Evolutionary conservation across 2,113 vertebrate genomes (phyloP).

Genomic region (Anser brachyrhynchus): DNA sequence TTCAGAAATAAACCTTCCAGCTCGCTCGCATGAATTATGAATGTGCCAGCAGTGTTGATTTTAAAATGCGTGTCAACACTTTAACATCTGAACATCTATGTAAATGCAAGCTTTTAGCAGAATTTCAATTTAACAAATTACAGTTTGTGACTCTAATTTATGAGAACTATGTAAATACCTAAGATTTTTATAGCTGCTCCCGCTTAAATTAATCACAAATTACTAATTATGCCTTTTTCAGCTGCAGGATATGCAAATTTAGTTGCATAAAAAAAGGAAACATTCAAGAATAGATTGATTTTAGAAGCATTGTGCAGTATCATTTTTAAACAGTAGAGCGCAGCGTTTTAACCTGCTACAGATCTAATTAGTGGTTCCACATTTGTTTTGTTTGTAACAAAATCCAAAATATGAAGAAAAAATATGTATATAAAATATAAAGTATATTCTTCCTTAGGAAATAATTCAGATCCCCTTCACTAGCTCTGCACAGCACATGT

Average conservation of each 20-base stretch:
- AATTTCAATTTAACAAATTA: constrained; percentile 78
- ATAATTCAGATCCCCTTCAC: background rate
- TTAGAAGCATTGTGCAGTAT: background rate
- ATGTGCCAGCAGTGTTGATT: constrained; percentile 56
- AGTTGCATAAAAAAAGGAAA: constrained; percentile 52
- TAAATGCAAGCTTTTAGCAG: constrained; percentile 75
- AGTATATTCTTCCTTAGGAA: background rate
- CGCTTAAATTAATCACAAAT: constrained; percentile 77
- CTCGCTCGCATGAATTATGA: constrained; percentile 61
- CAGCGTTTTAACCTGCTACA: constrained; percentile 25
- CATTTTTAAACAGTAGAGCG: background rate
- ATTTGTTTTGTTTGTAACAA: background rate
- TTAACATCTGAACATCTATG: constrained; percentile 71
- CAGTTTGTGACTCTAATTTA: constrained; percentile 77
- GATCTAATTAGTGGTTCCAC: background rate
- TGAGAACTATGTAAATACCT: constrained; percentile 77
- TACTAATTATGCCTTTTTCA: constrained; percentile 77
- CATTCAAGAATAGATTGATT: constrained; percentile 26
- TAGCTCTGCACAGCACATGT: background rate
- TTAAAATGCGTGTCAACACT: constrained; percentile 64
- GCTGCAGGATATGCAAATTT: constrained; percentile 67
- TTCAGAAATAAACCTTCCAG: constrained; percentile 38
- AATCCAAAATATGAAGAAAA: background rate
- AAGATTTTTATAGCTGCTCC: constrained; percentile 67
- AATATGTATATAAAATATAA: background rate